Evolutionary conservation across 2,797 vertebrate genomes (phyloP), one percentile per base, ranked within the genome.

Genomic region (Myripristis jacobus): DNA sequence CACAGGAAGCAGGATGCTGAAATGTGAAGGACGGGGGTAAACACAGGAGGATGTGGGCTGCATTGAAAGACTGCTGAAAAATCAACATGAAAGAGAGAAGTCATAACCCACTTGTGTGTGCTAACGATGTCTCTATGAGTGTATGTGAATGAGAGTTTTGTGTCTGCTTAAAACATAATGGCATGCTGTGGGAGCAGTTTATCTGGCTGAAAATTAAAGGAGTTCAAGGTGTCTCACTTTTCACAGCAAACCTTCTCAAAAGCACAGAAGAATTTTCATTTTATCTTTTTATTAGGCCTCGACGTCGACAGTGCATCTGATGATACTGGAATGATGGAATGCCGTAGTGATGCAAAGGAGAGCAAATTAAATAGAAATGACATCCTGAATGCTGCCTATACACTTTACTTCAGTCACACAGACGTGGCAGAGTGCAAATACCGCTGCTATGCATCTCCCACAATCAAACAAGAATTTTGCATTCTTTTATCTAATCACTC

Each of bases 401-500:
- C 89, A 87, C 80, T 74, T 85, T 69, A 67, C 89, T 87, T 90
- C 87, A 89, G 69, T 89, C 87, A 82, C 81, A 76, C 54, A 82
- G 87, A 89, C 84, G 67, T 2, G 68, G 77, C 85, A 51, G 82
- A 90, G 90, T 90, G 90, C 85, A 88, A 89, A 87, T 72, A 81
- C 54, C 82, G 58, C 66, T 63, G 80, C 84, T 62, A 80, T 86
- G 85, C 85, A 80, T 86, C 83, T 87, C 70, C 73, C 58, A 58
- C 79, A 84, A 84, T 89, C 82, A 75, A 77, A 88, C 79, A 77
- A 79, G 82, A 88, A 90, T 92, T 90, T 83, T 77, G 84, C 84
- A 84, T 90, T 77, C 71, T 82, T 89, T 91, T 82, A 93, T 92
- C 89, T 90, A 84, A 92, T 93, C 88, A 86, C 78, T 66, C 65